phyloP scores from a whole-genome alignment of 1,140 invertebrate species.

The Carcinoscorpius rotundicauda region DNA sequence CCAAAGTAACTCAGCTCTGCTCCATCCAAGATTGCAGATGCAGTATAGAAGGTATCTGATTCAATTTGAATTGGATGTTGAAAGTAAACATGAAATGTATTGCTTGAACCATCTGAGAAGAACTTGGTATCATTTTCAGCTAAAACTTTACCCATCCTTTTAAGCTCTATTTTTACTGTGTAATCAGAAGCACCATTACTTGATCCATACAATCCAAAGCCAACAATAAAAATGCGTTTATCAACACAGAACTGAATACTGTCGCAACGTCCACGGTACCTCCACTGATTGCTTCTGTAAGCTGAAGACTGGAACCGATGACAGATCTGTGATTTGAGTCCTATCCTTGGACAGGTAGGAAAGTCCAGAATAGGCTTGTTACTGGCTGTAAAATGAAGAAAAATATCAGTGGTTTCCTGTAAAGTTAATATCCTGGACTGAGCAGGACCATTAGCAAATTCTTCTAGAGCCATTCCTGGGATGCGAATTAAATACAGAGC shows the following conservation, averaged over 20 bases:
- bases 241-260: slow-evolving; percentile 89
- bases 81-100: slow-evolving; percentile 86
- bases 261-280: slow-evolving; percentile 79
- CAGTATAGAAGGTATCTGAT: slow-evolving; percentile 79
- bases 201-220: slow-evolving; percentile 82
- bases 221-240: slow-evolving; percentile 79
- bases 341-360: slow-evolving; percentile 62
- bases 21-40: slow-evolving; percentile 76
- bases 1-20: slow-evolving; percentile 86
- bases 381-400: slow-evolving; percentile 50
- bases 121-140: slow-evolving; percentile 84
- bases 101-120: slow-evolving; percentile 84
- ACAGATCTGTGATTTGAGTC: slow-evolving; percentile 80
- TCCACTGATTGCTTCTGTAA: slow-evolving; percentile 89
- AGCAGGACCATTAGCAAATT: slow-evolving; percentile 81
- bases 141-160: slow-evolving; percentile 64
- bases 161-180: slow-evolving; percentile 78
- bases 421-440: slow-evolving; percentile 75
- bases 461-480: slow-evolving; percentile 77
- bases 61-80: slow-evolving; percentile 73
- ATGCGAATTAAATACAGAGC: slow-evolving; percentile 74
- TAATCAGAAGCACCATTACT: slow-evolving; percentile 84
- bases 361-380: slow-evolving; percentile 67
- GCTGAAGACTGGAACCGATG: slow-evolving; percentile 92
- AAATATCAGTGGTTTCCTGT: slow-evolving; percentile 83